phyloP scores from a whole-genome alignment of 2,888 invertebrate species.

The Imbricaverruca yamaguchii region DNA sequence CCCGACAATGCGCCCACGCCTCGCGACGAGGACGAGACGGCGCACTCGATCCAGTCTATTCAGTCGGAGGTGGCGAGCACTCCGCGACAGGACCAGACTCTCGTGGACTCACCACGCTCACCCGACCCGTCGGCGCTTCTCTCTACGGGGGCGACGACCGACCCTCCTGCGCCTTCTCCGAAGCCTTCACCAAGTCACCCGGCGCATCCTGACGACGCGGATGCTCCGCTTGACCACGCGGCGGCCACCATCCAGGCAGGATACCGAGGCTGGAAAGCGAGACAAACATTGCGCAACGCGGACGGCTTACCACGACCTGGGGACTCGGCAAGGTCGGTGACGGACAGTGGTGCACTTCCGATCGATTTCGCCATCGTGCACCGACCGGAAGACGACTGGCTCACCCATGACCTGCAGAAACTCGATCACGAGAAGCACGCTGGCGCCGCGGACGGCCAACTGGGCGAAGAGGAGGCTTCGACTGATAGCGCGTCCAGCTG shows the following conservation, averaged over 20 bases:
- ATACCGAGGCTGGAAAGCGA: not conserved
- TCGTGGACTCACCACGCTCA: not conserved
- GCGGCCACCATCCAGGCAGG: not conserved
- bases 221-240: not conserved
- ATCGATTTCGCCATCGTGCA: slow-evolving; percentile 14
- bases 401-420: not conserved
- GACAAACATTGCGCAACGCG: not conserved
- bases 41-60: not conserved
- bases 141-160: too few species aligned
- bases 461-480: not conserved
- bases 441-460: not conserved
- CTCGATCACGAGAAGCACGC: not conserved
- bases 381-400: slow-evolving; percentile 13
- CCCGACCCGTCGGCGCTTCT: not conserved
- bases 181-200: not conserved
- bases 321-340: not conserved
- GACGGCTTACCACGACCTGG: not conserved
- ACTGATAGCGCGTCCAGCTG: slow-evolving; percentile 9
- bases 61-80: not conserved
- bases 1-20: not conserved
- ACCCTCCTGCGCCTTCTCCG: not conserved
- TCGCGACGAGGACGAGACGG: not conserved
- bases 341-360: slow-evolving; percentile 3
- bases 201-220: not conserved
- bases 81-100: not conserved